Evolutionary conservation across 2,888 invertebrate genomes (phyloP).

Genomic region (Campoplex capitator): DNA sequence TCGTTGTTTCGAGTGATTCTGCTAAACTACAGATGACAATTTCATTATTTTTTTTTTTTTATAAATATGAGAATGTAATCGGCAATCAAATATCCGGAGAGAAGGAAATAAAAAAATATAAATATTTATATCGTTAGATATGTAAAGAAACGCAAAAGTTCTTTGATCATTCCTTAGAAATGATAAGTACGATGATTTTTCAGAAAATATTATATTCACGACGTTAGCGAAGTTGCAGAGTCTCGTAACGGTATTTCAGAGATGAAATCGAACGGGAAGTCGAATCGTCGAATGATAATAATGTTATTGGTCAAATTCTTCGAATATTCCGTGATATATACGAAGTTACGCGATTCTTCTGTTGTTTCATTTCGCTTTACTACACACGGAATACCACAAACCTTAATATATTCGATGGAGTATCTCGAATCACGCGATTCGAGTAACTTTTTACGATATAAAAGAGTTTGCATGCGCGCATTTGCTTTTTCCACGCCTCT

Average conservation of each 20-base stretch:
- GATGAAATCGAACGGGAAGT: slow-evolving; percentile 27
- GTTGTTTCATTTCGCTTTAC: background rate
- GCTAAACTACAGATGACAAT: background rate
- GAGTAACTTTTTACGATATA: background rate
- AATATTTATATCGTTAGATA: background rate
- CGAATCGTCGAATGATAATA: slow-evolving; percentile 8
- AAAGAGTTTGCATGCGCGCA: slow-evolving; percentile 24
- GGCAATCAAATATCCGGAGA: background rate
- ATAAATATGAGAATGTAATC: background rate
- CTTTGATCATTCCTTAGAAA: background rate
- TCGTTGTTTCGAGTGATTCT: background rate
- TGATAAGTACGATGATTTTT: background rate
- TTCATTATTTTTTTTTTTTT: background rate
- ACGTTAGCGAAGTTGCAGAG: background rate
- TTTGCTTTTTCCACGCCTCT: background rate
- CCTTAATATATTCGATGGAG: slow-evolving; percentile 6
- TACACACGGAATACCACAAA: slow-evolving; percentile 28
- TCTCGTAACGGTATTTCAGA: slow-evolving; percentile 36
- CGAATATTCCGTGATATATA: slow-evolving; percentile 34
- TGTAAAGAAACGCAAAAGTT: background rate
- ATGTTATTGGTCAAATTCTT: slow-evolving; percentile 38
- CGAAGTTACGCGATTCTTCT: slow-evolving; percentile 14
- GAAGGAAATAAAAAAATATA: background rate
- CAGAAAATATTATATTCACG: slow-evolving; percentile 32
- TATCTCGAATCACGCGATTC: slow-evolving; percentile 37